Conservation (phyloP, 2,888 invertebrate genomes). For the Hypomecis atomaria region DNA sequence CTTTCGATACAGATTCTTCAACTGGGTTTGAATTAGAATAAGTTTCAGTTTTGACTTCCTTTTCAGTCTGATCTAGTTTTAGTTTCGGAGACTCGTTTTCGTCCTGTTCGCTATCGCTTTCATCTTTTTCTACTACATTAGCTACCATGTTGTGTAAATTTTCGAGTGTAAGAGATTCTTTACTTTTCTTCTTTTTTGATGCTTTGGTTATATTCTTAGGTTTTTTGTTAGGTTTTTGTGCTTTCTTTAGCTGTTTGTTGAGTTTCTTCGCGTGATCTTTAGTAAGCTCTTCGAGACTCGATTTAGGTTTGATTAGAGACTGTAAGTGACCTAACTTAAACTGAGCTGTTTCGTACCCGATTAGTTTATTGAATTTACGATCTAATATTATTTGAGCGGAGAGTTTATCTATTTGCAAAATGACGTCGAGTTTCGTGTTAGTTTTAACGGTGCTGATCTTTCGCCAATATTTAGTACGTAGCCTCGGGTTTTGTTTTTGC, state of each 20-base stretch:
- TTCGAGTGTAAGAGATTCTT: slow-evolving; percentile 18
- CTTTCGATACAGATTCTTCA: slow-evolving; percentile 46
- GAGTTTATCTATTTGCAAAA: slow-evolving; percentile 74
- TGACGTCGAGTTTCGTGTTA: slow-evolving; percentile 63
- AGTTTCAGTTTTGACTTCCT: slow-evolving; percentile 18
- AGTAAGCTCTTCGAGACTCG: slow-evolving; percentile 58
- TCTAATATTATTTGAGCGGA: slow-evolving; percentile 72
- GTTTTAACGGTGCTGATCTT: slow-evolving; percentile 66
- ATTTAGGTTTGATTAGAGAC: slow-evolving; percentile 64
- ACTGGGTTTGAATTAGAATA: slow-evolving; percentile 49
- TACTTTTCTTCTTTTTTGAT: slow-evolving; percentile 28
- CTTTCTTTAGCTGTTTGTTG: slow-evolving; percentile 27
- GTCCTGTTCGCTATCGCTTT: slow-evolving; percentile 35
- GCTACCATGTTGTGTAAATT: slow-evolving; percentile 11
- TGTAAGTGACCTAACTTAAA: slow-evolving; percentile 73
- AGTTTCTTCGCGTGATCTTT: slow-evolving; percentile 46
- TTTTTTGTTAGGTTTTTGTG: slow-evolving; percentile 32
- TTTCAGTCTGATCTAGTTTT: slow-evolving; percentile 34
- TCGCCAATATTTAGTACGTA: slow-evolving; percentile 75
- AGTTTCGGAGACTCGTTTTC: slow-evolving; percentile 42
- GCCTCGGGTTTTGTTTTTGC: slow-evolving; percentile 68
- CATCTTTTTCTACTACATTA: not conserved
- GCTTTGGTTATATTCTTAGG: slow-evolving; percentile 31
- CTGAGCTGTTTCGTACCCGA: slow-evolving; percentile 57
- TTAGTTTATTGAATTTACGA: slow-evolving; percentile 59